Base-by-base conservation (phyloP, 2,113 vertebrate species). In the Rhagologus leucostigma region DNA sequence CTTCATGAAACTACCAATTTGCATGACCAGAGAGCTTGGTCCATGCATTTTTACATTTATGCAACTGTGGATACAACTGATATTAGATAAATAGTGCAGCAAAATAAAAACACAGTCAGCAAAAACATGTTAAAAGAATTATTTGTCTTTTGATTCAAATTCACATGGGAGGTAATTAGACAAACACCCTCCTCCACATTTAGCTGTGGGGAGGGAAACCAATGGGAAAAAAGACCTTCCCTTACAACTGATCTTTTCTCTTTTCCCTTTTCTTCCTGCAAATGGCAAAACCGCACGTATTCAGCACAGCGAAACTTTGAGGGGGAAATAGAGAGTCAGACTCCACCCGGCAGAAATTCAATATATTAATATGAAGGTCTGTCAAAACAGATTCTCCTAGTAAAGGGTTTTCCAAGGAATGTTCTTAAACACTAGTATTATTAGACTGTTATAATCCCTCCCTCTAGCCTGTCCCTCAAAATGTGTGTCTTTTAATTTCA, bases 141-240 rank as follows among this genome's bases (percentile, higher is more conserved):
- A 87, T 65, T 95, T 84, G 55, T 84, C 87, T 96, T 96, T 95
- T 95, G 91, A 96, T 96, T 91, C 57, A 94, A 87, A 96, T 93
- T 91, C 93, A 94, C 81, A 78, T 87, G 87, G 91, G 94, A 95
- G 41, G 37, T 93, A 96, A 96, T 96, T 94, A 96, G 87, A 92
- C 89, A 97, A 97, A 91, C 59, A 85, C 19, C 50, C 35, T 80
- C 55, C 42, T 79, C 5, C 1, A 35, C 63, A n/a, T 62, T 62
- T 42, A 77, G 74, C 74, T 95, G 35, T 87, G 67, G 46, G 67
- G 53, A 87, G 65, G 46, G 57, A 91, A 93, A 57, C 53, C 16
- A 39, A 24, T 16, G 33, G 39, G 2, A 78, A 87, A 95, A 57
- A 27, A 65, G 50, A 29, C 32, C 41, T 80, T 87, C 26, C 20